These are phyloP conservation scores for Drosophila pseudoananassae DNA, from an alignment of 1,140 invertebrate species.

Conservation along the genomic window DNA sequence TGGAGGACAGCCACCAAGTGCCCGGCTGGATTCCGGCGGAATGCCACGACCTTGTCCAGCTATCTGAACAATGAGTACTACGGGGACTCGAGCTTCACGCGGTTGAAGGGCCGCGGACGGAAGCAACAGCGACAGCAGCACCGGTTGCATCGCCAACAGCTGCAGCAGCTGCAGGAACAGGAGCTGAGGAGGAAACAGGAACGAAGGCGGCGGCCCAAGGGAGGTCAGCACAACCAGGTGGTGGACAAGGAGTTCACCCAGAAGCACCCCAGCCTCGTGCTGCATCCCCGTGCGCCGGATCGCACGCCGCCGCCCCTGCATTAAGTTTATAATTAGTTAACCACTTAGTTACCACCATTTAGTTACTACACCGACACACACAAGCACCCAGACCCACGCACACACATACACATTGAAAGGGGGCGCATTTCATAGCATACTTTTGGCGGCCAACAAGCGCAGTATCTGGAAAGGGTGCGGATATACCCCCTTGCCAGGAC, in stretches of 20 bases:
- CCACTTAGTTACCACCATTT: slow-evolving; percentile 60
- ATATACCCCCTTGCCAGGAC: slow-evolving; percentile 47
- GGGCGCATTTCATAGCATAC: slow-evolving; percentile 50
- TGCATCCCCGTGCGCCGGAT: slow-evolving; percentile 72
- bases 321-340: slow-evolving; percentile 52
- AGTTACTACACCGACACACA: slow-evolving; percentile 54
- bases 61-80: slow-evolving; percentile 54
- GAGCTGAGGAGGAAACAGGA: slow-evolving; percentile 32
- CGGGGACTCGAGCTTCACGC: slow-evolving; percentile 47
- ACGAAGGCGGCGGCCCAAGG: slow-evolving; percentile 21
- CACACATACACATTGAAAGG: slow-evolving; percentile 6
- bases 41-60: slow-evolving; percentile 55
- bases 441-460: slow-evolving; percentile 35
- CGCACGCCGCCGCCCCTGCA: slow-evolving; percentile 82
- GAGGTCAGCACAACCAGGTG: slow-evolving; percentile 25
- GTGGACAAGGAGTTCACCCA: slow-evolving; percentile 69
- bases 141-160: slow-evolving; percentile 25
- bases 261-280: slow-evolving; percentile 70
- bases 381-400: slow-evolving; percentile 21
- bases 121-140: slow-evolving; percentile 23
- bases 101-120: slow-evolving; percentile 13
- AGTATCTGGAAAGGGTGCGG: not conserved
- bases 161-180: slow-evolving; percentile 25
- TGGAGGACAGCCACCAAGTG: slow-evolving; percentile 89
- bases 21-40: slow-evolving; percentile 72